A percentile compares a stretch with the other conserved stretches of the same genome.
Evolutionary conservation across 2,113 vertebrate genomes (phyloP).

Genomic region (Pimephales promelas): DNA sequence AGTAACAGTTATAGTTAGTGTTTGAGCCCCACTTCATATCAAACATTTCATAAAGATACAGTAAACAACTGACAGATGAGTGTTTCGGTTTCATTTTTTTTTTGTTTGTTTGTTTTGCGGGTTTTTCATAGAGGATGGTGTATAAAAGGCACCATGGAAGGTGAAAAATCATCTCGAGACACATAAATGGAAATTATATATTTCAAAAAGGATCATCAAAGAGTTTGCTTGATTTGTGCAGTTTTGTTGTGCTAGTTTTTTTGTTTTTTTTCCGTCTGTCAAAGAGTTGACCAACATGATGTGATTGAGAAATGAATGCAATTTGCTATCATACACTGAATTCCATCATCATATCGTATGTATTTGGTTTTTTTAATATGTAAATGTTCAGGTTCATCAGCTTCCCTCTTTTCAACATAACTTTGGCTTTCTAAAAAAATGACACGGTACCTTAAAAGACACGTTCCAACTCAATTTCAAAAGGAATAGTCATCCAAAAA

Average conservation of each 20-base stretch:
- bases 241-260: not conserved
- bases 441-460: not conserved
- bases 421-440: slow-evolving; percentile 51
- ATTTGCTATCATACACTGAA: not conserved
- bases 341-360: not conserved
- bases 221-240: not conserved
- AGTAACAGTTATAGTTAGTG: slow-evolving; percentile 34
- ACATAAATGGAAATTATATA: not conserved
- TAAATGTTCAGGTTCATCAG: slow-evolving; percentile 1
- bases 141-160: slow-evolving; percentile 73
- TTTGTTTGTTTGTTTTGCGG: not conserved
- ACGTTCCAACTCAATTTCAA: not conserved
- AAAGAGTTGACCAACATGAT: not conserved
- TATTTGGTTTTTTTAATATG: not conserved
- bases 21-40: slow-evolving; percentile 64
- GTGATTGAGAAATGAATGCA: not conserved
- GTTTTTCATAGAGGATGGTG: slow-evolving; percentile 42
- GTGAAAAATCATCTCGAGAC: slow-evolving; percentile 53
- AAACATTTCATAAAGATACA: slow-evolving; percentile 64
- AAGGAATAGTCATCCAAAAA: not conserved
- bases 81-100: slow-evolving; percentile 35
- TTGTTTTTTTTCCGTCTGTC: no score
- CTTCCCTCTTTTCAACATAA: slow-evolving; percentile 7
- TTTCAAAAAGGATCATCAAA: not conserved
- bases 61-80: slow-evolving; percentile 63